Evolutionary conservation across 2,888 invertebrate genomes (phyloP), one percentile per base, ranked within the genome.

Genomic region (Encarsia formosa): DNA sequence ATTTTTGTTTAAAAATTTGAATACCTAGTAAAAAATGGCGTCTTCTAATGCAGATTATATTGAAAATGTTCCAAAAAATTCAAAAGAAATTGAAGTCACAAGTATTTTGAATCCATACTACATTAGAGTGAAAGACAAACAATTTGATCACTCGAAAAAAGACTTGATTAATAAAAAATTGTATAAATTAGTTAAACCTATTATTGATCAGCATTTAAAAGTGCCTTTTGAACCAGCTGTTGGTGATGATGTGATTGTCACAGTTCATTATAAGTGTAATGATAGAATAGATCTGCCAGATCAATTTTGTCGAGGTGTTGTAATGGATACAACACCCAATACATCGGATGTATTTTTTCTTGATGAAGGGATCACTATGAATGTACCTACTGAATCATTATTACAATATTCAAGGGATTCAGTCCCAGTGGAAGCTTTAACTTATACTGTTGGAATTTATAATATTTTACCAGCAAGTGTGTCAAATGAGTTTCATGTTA

Each of bases 31-130:
- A n/a, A n/a, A n/a, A n/a, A n/a, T n/a, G n/a, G n/a, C n/a, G n/a
- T n/a, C n/a, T n/a, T n/a, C n/a, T n/a, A n/a, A n/a, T n/a, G n/a
- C n/a, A n/a, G n/a, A n/a, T n/a, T n/a, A n/a, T n/a, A n/a, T n/a
- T n/a, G n/a, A n/a, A n/a, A n/a, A n/a, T 15, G 32, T 57, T 18
- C 57, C 57, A 18, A 39, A 42, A 19, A 38, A 47, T 34, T 65
- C 64, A 9, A 50, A 62, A 1, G 49, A 59, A 29, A 49, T 71
- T 18, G 60, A 54, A 55, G 59, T 70, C 6, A 66, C 66, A 8
- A 66, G 64, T 44, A 52, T 68, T 24, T 31, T 65, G 19, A 65
- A 61, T 59, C 70, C 69, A 4, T 67, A 62, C 15, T 43, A 51
- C 4, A 63, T 71, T 13, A 53, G 61, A 56, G 61, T 70, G 4